Evolutionary conservation across 1,140 invertebrate genomes (phyloP).

Genomic region (Drosophila lini): DNA sequence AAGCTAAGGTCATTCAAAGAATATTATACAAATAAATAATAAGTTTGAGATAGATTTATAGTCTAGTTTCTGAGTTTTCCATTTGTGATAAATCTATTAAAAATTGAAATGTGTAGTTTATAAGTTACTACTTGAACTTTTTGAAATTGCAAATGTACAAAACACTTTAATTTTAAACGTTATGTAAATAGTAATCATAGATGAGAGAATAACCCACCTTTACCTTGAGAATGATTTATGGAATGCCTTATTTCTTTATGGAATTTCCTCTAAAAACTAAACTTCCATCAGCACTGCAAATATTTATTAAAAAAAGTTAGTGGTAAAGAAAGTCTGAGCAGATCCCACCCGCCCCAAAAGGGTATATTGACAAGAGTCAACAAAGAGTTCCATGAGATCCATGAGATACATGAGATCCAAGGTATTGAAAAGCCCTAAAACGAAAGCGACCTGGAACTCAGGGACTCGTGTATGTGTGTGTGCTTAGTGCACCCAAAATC

Average conservation of each 20-base stretch:
- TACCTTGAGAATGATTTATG: background rate
- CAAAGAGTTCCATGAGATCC: constrained; percentile 62
- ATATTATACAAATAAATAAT: background rate
- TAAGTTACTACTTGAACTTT: too few species aligned
- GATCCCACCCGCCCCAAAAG: constrained; percentile 24
- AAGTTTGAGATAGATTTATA: background rate
- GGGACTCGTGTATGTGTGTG: constrained; percentile 12
- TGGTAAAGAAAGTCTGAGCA: background rate
- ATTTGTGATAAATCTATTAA: too few species aligned
- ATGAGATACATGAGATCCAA: constrained; percentile 21
- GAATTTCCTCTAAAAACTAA: background rate
- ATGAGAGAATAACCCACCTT: background rate
- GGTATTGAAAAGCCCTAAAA: constrained; percentile 79
- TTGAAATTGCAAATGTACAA: too few species aligned
- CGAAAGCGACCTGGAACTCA: constrained; percentile 53
- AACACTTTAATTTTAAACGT: background rate
- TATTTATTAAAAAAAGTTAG: background rate
- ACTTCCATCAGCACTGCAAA: constrained; percentile 2
- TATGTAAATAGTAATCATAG: background rate
- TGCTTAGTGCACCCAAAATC: constrained; percentile 66
- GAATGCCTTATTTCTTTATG: background rate
- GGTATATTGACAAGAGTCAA: constrained; percentile 58
- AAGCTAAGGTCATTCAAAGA: too few species aligned
- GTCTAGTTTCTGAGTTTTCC: background rate
- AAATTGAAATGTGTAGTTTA: too few species aligned